Conservation (phyloP, 2,797 vertebrate species). For the Chiloscyllium punctatum region DNA sequence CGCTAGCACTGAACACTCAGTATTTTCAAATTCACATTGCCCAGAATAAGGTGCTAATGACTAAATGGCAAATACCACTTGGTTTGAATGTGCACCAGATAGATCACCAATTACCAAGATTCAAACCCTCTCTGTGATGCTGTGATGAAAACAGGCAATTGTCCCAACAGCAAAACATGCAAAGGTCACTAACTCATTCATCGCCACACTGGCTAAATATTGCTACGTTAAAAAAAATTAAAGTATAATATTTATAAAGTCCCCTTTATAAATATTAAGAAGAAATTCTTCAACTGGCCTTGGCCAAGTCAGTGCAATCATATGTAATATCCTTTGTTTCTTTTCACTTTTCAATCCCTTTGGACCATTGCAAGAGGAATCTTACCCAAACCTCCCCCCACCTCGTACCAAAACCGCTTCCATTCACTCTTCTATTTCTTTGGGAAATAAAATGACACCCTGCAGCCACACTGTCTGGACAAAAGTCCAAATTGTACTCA, state of each 20-base stretch:
- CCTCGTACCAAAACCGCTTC: background rate
- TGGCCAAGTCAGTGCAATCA: background rate
- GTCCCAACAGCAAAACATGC: background rate
- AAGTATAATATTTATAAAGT: background rate
- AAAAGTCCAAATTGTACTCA: conserved; percentile 10
- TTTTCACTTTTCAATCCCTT: background rate
- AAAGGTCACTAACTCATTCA: conserved; percentile 1
- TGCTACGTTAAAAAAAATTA: background rate
- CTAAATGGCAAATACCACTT: conserved; percentile 34
- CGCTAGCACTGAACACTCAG: conserved; percentile 4
- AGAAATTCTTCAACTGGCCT: background rate
- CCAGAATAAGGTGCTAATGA: background rate
- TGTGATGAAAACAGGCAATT: conserved; percentile 31
- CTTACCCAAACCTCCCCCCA: background rate
- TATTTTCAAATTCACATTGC: conserved; percentile 14
- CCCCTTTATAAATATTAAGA: background rate
- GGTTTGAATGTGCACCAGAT: conserved; percentile 31
- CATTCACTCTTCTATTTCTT: background rate
- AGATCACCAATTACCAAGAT: conserved; percentile 29
- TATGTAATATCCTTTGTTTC: background rate
- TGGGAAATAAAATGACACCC: background rate
- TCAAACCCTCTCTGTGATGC: conserved; percentile 20
- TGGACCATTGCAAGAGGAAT: background rate
- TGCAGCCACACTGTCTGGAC: background rate
- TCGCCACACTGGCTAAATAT: background rate